Conservation (phyloP, 2,888 invertebrate genomes). For the Chironomus riparius region DNA sequence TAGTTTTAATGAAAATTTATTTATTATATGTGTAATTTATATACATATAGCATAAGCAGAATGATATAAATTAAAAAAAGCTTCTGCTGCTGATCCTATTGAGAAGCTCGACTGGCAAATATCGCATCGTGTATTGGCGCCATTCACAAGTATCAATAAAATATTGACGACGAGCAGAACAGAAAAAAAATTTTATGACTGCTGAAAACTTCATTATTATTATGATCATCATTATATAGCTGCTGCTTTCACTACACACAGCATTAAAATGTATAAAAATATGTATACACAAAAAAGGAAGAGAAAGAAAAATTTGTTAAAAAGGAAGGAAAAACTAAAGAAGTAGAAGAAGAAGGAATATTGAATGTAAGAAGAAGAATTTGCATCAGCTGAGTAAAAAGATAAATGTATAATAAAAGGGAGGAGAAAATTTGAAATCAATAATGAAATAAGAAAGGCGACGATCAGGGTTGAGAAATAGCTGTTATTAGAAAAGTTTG, state of each 20-base stretch:
- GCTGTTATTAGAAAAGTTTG: too few relatives aligned
- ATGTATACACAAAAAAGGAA: neutral
- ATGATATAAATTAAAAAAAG: neutral
- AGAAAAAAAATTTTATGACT: constrained; percentile 5
- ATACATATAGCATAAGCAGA: neutral
- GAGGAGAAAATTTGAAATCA: constrained; percentile 3
- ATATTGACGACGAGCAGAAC: neutral
- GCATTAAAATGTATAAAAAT: neutral
- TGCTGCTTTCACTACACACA: neutral
- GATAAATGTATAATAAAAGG: neutral
- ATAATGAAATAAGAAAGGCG: neutral
- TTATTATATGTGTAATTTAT: neutral
- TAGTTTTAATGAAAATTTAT: too few relatives aligned
- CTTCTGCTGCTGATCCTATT: neutral
- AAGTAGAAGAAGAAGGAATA: neutral
- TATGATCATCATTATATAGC: neutral
- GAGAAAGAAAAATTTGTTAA: neutral
- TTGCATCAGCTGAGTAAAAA: neutral
- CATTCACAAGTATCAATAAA: constrained; percentile 26
- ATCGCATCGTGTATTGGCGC: constrained; percentile 20
- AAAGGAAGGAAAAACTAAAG: neutral
- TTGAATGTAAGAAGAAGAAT: neutral
- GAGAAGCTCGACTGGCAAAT: neutral
- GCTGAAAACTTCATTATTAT: constrained; percentile 7
- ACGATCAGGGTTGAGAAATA: neutral